Percentiles rank a stretch among this genome's conserved stretches.
These are phyloP conservation scores for Platalea minor DNA, from an alignment of 2,797 vertebrate species.

Conservation along the genomic window DNA sequence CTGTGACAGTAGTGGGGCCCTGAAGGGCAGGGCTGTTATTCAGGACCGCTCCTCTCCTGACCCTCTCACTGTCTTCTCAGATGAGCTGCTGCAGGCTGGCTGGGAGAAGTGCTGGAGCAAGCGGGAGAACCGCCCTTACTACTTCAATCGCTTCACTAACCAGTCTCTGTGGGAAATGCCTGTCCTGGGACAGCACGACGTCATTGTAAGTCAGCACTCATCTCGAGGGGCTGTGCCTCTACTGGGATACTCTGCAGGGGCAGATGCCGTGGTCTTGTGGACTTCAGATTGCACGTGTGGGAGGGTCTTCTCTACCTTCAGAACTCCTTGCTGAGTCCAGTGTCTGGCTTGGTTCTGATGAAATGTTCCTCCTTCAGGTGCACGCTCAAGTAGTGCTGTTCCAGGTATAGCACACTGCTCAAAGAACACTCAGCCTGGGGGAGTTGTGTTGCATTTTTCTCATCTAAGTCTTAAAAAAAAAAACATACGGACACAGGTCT, in stretches of 20 bases:
- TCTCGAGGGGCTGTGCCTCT: background rate
- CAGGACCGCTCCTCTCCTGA: background rate
- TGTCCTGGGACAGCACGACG: slow-evolving; percentile 92
- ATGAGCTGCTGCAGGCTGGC: slow-evolving; percentile 95
- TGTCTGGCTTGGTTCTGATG: background rate
- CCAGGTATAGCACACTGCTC: too few relatives aligned
- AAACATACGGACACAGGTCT: background rate
- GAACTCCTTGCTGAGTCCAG: accelerated
- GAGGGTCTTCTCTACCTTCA: background rate
- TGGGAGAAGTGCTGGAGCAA: slow-evolving; percentile 99
- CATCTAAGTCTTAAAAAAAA: background rate
- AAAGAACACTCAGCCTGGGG: background rate
- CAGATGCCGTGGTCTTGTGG: accelerated
- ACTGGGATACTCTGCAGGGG: background rate
- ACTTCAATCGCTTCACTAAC: slow-evolving; percentile 98
- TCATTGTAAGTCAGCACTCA: slow-evolving; percentile 85
- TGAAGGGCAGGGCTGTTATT: background rate
- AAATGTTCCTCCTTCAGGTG: background rate
- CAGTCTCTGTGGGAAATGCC: slow-evolving; percentile 99
- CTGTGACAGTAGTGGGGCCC: background rate
- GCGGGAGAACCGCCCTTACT: slow-evolving; percentile 94
- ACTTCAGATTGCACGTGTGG: background rate
- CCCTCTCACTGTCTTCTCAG: slow-evolving; percentile 65
- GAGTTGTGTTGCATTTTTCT: background rate
- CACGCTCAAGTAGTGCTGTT: background rate